Evolutionary conservation across 2,888 invertebrate genomes (phyloP), one percentile per base, ranked within the genome.

Genomic region (Argynnis bischoffii): DNA sequence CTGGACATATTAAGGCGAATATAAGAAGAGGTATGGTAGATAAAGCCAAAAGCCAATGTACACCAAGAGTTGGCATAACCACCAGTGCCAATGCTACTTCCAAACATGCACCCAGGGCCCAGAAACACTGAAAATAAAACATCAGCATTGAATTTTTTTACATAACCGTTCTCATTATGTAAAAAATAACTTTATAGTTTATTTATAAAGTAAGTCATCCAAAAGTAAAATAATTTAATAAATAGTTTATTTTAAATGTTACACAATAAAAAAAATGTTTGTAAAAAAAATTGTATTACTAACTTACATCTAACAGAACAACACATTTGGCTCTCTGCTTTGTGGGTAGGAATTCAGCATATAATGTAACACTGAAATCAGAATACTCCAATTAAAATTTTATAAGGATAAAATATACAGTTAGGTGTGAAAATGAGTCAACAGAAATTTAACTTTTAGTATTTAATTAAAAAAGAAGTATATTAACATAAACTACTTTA

Each of bases 301-400:
- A 74, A 94, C 96, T 95, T 93, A 98, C 97, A 94, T 99, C 99
- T 72, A 99, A 94, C 76, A 99, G 93, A 48, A 99, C 98, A 59
- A 99, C 98, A 93, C 98, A 99, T 89, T 98, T 98, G 41, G 98
- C 98, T 80, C 99, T 94, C 83, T 98, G 98, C 80, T 97, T 97
- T 48, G 97, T 96, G 13, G 99, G 99, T 69, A 99, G 93, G 93
- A 98, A 99, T 88, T 99, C 99, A 46, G 99, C 98, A 92, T 99
- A 99, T 74, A 99, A 91, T 46, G 98, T 99, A 1, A 99, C 98
- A 66, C 98, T 98, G 93, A 73, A 90, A 89, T 72, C 51, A 61
- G 59, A 67, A 47, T 35, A 53, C 53, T 61, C 51, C 11, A 15
- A 26, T 18, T 11, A 46, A 63, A 63, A 56, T n/a, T n/a, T n/a